These are phyloP conservation scores for Strigamia crassipes DNA, from an alignment of 2,888 invertebrate genomes.

Conservation along the genomic window DNA sequence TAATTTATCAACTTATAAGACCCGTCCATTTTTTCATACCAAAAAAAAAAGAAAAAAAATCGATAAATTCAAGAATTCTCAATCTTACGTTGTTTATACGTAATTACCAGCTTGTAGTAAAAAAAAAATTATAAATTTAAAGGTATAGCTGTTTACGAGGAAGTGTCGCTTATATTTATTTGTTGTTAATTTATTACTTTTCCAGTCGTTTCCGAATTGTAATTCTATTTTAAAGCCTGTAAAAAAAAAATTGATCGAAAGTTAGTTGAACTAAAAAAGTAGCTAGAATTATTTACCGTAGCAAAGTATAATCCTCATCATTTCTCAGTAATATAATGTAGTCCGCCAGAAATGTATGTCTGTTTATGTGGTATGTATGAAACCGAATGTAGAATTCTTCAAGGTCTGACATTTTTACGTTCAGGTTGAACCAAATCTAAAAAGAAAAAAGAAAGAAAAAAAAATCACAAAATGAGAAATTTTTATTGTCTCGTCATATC, in stretches of 20 bases:
- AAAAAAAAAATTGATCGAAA: constrained; percentile 1
- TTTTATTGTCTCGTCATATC: constrained; percentile 1
- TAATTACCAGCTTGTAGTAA: constrained; percentile 28
- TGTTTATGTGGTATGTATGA: constrained; percentile 14
- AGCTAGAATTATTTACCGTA: constrained; percentile 3
- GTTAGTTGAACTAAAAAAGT: not conserved
- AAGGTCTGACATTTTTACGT: not conserved
- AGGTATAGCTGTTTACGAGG: not conserved
- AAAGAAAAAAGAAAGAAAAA: not conserved
- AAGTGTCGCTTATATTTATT: constrained; percentile 21
- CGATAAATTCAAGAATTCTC: not conserved
- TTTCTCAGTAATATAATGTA: not conserved
- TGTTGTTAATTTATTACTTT: constrained; percentile 14
- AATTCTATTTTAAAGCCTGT: constrained; percentile 24
- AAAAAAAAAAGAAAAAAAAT: not conserved
- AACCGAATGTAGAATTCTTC: constrained; percentile 15
- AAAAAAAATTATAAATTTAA: not conserved
- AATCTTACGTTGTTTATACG: constrained; percentile 1
- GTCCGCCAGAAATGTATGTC: constrained; percentile 22
- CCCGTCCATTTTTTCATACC: constrained; percentile 9
- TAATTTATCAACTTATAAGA: constrained; percentile 10
- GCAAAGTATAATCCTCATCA: not conserved
- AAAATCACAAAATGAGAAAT: constrained; percentile 22
- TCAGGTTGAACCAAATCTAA: not conserved
- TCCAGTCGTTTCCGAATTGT: not conserved